A percentile compares a stretch with the other conserved stretches of the same genome.
Conservation (phyloP, 2,888 invertebrate genomes). For the Campoletis raptor region DNA sequence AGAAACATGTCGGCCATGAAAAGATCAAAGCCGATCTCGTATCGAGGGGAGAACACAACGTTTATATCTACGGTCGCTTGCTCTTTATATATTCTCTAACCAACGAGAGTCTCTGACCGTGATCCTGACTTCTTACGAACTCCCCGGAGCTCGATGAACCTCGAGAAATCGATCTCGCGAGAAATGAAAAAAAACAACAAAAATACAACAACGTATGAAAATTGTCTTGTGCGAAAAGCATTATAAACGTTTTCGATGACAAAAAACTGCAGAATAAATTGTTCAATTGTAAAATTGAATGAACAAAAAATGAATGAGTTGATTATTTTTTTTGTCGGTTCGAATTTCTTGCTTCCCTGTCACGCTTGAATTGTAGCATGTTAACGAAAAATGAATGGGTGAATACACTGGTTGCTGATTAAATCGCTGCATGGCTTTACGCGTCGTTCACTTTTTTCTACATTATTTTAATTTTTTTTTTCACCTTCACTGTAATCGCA, state of each 20-base stretch:
- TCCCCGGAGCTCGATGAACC: conserved; percentile 39
- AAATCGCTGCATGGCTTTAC: background rate
- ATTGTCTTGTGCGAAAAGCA: background rate
- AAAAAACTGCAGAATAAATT: background rate
- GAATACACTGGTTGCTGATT: background rate
- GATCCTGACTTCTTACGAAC: conserved; percentile 62
- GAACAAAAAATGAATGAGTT: background rate
- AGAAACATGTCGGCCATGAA: conserved; percentile 48
- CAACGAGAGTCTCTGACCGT: conserved; percentile 48
- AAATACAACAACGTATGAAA: background rate
- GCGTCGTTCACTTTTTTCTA: background rate
- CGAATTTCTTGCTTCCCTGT: background rate
- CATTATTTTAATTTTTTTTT: background rate
- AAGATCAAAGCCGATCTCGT: conserved; percentile 56
- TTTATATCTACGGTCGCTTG: background rate
- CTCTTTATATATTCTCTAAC: background rate
- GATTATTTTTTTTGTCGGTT: background rate
- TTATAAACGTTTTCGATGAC: background rate
- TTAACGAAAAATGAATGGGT: conserved; percentile 13
- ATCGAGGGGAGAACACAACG: background rate
- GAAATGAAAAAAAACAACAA: conserved; percentile 16
- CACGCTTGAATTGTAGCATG: background rate
- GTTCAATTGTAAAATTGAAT: background rate
- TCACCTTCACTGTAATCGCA: background rate
- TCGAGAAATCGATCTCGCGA: conserved; percentile 26